Percentiles rank a stretch among this genome's conserved stretches.
Evolutionary conservation across 2,888 invertebrate genomes (phyloP).

Genomic region (Lochmaea capreae): DNA sequence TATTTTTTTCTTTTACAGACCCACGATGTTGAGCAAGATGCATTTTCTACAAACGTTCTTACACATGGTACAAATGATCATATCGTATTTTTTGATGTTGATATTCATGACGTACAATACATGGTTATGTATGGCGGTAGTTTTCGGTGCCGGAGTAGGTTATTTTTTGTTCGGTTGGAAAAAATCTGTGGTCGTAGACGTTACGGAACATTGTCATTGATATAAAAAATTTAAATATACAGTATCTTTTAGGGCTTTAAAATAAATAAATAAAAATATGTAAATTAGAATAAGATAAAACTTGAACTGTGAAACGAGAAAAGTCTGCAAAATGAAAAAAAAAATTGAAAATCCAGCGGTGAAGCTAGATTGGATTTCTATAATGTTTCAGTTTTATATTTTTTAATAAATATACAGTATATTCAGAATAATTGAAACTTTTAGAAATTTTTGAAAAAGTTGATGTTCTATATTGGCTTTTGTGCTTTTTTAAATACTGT

Average conservation of each 20-base stretch:
- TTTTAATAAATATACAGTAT: too few relatives aligned
- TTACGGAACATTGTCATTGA: constrained; percentile 95
- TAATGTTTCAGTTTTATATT: too few relatives aligned
- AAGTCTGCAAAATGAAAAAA: constrained; percentile 12
- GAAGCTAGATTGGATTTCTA: too few relatives aligned
- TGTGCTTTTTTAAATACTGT: too few relatives aligned
- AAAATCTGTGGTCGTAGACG: constrained; percentile 91
- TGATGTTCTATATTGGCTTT: too few relatives aligned
- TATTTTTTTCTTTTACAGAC: constrained; percentile 70
- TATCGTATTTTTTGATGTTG: constrained; percentile 94
- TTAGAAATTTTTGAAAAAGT: too few relatives aligned
- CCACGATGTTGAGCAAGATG: constrained; percentile 84
- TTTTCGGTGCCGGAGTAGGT: constrained; percentile 88
- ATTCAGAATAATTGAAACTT: too few relatives aligned
- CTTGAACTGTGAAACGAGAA: constrained; percentile 15
- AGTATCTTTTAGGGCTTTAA: constrained; percentile 42
- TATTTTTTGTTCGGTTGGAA: constrained; percentile 97
- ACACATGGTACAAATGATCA: constrained; percentile 89
- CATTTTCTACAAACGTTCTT: constrained; percentile 89
- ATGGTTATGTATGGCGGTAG: constrained; percentile 91
- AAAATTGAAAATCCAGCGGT: too few relatives aligned
- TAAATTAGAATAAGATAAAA: constrained; percentile 32
- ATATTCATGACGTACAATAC: constrained; percentile 98
- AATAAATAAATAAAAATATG: constrained; percentile 31
- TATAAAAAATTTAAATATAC: constrained; percentile 33